Percentiles rank a stretch among this genome's conserved stretches.
These are phyloP conservation scores for Cydia splendana DNA, from an alignment of 1,140 invertebrate species.

Conservation along the genomic window DNA sequence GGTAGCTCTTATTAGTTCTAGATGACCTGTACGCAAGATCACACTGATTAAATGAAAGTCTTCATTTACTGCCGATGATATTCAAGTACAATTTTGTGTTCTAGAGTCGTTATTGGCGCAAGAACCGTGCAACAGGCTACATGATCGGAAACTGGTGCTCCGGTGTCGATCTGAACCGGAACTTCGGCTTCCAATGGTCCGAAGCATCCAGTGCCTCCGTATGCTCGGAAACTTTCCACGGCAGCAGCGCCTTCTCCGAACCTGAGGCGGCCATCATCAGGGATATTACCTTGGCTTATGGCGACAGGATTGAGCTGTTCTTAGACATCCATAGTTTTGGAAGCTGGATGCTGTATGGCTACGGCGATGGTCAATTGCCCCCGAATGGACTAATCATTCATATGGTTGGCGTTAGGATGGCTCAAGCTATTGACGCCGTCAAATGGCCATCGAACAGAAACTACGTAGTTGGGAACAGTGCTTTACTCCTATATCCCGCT, in stretches of 20 bases:
- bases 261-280: slow-evolving; percentile 80
- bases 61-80: background rate
- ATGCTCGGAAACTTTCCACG: slow-evolving; percentile 85
- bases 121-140: slow-evolving; percentile 76
- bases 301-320: slow-evolving; percentile 76
- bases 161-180: slow-evolving; percentile 83
- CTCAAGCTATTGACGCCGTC: slow-evolving; percentile 63
- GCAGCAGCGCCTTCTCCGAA: slow-evolving; percentile 85
- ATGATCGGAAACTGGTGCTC: slow-evolving; percentile 59
- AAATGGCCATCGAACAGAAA: slow-evolving; percentile 48
- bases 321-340: slow-evolving; percentile 84
- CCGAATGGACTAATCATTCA: slow-evolving; percentile 70
- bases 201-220: slow-evolving; percentile 70
- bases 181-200: slow-evolving; percentile 82
- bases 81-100: slow-evolving; percentile 31
- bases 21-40: too few relatives aligned
- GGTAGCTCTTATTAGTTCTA: too few relatives aligned
- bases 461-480: slow-evolving; percentile 81
- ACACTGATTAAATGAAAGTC: too few relatives aligned
- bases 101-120: slow-evolving; percentile 81
- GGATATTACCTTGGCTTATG: slow-evolving; percentile 61
- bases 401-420: slow-evolving; percentile 61
- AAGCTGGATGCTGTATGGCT: slow-evolving; percentile 83
- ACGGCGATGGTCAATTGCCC: slow-evolving; percentile 80
- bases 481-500: slow-evolving; percentile 77